Evolutionary conservation across 2,888 invertebrate genomes (phyloP).

Genomic region (Drosophila mercatorum): DNA sequence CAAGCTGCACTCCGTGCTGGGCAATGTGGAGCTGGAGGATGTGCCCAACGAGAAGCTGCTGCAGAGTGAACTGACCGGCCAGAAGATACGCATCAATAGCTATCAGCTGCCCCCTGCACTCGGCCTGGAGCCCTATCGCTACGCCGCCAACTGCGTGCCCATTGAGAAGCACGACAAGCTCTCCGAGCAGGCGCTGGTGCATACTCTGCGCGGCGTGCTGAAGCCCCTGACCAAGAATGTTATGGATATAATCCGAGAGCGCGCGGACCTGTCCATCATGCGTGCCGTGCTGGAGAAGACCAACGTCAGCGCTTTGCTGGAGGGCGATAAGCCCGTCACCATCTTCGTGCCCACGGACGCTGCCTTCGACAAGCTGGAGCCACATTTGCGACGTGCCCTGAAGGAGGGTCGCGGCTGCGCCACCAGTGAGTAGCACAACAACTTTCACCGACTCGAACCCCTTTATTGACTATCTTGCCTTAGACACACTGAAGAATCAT

Average conservation of each 20-base stretch:
- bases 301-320: slow-evolving; percentile 86
- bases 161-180: slow-evolving; percentile 87
- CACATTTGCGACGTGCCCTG: slow-evolving; percentile 85
- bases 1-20: slow-evolving; percentile 87
- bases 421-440: slow-evolving; percentile 85
- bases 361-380: slow-evolving; percentile 88
- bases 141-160: slow-evolving; percentile 89
- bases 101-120: slow-evolving; percentile 78
- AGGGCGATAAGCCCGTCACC: slow-evolving; percentile 86
- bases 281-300: slow-evolving; percentile 86
- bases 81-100: slow-evolving; percentile 83
- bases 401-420: slow-evolving; percentile 87
- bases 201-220: slow-evolving; percentile 87
- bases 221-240: slow-evolving; percentile 86
- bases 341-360: slow-evolving; percentile 89
- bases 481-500: slow-evolving; percentile 89
- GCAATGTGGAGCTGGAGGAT: slow-evolving; percentile 86
- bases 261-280: slow-evolving; percentile 87
- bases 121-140: slow-evolving; percentile 78
- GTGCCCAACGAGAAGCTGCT: slow-evolving; percentile 87
- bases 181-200: slow-evolving; percentile 88
- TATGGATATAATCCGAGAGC: slow-evolving; percentile 86
- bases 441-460: background rate
- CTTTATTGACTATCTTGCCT: background rate
- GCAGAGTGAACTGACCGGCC: slow-evolving; percentile 78